Evolutionary conservation across 2,797 vertebrate species (phyloP).

Genomic region (Numenius phaeopus): DNA sequence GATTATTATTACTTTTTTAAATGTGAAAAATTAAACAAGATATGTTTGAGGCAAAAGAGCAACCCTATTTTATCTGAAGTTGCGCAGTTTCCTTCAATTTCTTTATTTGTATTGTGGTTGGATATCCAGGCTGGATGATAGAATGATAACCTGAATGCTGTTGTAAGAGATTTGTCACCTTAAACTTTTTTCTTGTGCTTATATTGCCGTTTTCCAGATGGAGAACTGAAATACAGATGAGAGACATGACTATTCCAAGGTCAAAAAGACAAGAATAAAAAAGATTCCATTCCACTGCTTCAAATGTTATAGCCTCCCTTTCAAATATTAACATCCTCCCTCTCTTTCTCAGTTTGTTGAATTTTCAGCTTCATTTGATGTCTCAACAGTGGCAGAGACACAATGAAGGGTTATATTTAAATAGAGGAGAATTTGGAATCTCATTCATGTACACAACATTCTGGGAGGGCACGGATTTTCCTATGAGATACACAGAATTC

Average conservation of each 20-base stretch:
- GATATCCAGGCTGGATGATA: neutral
- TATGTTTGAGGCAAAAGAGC: neutral
- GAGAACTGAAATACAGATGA: neutral
- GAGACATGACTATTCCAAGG: neutral
- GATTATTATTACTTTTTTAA: neutral
- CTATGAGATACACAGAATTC: neutral
- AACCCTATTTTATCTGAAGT: neutral
- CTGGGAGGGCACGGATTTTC: neutral
- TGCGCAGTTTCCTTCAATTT: neutral
- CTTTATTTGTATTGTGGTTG: neutral
- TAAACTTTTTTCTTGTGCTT: neutral
- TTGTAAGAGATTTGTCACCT: neutral
- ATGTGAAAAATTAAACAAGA: neutral
- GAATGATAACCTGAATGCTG: neutral
- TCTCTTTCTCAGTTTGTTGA: neutral
- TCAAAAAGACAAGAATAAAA: neutral
- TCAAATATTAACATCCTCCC: neutral
- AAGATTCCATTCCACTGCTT: neutral
- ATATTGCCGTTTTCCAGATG: neutral
- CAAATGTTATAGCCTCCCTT: neutral
- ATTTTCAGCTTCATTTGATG: constrained; percentile 25
- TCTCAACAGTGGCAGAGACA: neutral
- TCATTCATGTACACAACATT: neutral
- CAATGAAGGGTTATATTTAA: neutral
- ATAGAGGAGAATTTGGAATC: neutral